phyloP scores from a whole-genome alignment of 1,140 invertebrate species.

The Euura lappo region DNA sequence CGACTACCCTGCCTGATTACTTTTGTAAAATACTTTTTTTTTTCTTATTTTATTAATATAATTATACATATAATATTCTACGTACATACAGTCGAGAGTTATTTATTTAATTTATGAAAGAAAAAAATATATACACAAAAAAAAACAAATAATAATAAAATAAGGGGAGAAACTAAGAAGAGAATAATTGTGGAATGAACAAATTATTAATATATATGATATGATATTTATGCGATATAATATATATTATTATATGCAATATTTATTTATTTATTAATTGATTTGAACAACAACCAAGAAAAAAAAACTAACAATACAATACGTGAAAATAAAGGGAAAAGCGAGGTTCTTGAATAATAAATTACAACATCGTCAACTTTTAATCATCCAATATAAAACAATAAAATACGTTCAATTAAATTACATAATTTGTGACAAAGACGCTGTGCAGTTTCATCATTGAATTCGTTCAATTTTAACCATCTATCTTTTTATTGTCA shows the following conservation, averaged over 20 bases:
- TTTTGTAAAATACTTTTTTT: constrained; percentile 56
- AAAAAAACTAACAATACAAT: neutral
- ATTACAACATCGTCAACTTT: too few relatives aligned
- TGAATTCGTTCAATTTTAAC: too few relatives aligned
- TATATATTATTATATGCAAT: constrained; percentile 31
- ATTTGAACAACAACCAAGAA: neutral
- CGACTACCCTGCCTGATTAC: constrained; percentile 34
- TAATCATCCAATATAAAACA: neutral
- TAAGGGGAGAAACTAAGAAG: constrained; percentile 38
- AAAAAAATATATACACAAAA: constrained; percentile 35
- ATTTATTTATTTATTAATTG: neutral
- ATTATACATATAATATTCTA: too few relatives aligned
- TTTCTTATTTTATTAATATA: constrained; percentile 15
- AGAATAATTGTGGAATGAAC: constrained; percentile 36
- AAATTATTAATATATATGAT: constrained; percentile 53
- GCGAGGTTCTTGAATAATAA: neutral
- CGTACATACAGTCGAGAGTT: constrained; percentile 40
- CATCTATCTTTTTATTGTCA: too few relatives aligned
- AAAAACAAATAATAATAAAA: constrained; percentile 5
- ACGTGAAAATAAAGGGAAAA: neutral
- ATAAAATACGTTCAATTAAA: neutral
- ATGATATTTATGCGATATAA: constrained; percentile 43
- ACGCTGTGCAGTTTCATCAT: too few relatives aligned
- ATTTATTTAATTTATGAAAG: constrained; percentile 59
- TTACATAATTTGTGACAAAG: too few relatives aligned